Conservation (phyloP, 2,888 invertebrate genomes). For the Bursaphelenchus okinawaensis region DNA sequence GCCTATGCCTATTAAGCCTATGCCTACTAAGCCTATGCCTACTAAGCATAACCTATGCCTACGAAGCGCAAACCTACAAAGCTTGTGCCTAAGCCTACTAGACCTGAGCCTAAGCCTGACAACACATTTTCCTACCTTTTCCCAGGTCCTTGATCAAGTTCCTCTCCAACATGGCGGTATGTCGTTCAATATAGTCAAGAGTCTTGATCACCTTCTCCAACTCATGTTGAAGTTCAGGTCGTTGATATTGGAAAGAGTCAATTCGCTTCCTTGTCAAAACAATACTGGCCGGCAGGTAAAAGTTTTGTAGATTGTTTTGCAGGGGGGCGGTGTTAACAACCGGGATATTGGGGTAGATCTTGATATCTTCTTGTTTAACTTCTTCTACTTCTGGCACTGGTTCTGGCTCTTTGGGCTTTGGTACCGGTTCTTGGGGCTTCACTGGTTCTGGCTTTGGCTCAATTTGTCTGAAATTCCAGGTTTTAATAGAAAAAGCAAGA, state of each 20-base stretch:
- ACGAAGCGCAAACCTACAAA: too few relatives aligned
- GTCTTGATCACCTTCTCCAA: conserved; percentile 12
- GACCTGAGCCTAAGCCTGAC: not conserved
- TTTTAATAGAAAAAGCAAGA: not conserved
- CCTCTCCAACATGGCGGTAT: not conserved
- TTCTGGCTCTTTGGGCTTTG: not conserved
- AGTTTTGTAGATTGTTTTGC: too few relatives aligned
- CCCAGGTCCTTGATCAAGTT: conserved; percentile 8
- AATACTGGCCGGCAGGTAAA: conserved; percentile 4
- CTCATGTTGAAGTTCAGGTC: conserved; percentile 4
- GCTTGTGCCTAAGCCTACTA: too few relatives aligned
- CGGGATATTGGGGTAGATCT: not conserved
- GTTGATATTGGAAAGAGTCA: not conserved
- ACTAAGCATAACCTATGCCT: too few relatives aligned
- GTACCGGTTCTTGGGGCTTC: not conserved
- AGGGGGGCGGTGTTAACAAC: not conserved
- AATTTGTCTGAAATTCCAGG: not conserved
- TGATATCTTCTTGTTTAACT: not conserved
- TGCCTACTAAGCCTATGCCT: too few relatives aligned
- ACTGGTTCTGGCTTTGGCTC: too few relatives aligned
- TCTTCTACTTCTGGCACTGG: not conserved
- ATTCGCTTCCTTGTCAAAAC: conserved; percentile 6
- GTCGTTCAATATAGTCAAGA: conserved; percentile 10
- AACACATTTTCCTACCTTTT: not conserved
- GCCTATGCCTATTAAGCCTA: too few relatives aligned